Conservation (phyloP, 2,797 vertebrate species). For the Cryptoprocta ferox region DNA sequence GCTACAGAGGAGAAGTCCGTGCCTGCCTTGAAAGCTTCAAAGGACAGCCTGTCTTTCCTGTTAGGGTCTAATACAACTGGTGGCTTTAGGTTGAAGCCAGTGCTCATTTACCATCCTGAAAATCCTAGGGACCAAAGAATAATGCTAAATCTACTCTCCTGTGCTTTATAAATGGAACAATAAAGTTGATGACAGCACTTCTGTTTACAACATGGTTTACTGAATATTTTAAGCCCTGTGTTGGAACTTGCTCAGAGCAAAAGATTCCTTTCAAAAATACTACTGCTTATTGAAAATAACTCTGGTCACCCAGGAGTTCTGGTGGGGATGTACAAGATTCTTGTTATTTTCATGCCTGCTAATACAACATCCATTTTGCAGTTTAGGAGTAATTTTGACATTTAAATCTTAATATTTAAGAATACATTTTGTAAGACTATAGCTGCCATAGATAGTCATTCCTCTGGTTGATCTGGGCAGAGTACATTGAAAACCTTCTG, state of each 20-base stretch:
- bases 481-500: neutral
- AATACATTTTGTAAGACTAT: neutral
- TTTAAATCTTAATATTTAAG: neutral
- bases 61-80: neutral
- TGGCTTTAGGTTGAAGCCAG: neutral
- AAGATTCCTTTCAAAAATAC: neutral
- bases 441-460: neutral
- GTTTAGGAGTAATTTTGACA: neutral
- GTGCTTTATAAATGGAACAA: neutral
- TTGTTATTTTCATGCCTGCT: neutral
- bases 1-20: neutral
- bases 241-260: neutral
- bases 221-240: neutral
- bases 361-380: neutral
- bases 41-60: neutral
- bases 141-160: neutral
- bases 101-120: neutral
- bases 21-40: neutral
- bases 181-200: neutral
- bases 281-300: neutral
- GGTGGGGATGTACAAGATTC: neutral
- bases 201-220: neutral
- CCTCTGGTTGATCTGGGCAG: neutral
- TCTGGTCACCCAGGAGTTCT: neutral
- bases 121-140: neutral